Evolutionary conservation across 30 jellyfish, hydroid and myxozoan genomes (phyloP).

Genomic region (Phacellophora camtschatica): DNA sequence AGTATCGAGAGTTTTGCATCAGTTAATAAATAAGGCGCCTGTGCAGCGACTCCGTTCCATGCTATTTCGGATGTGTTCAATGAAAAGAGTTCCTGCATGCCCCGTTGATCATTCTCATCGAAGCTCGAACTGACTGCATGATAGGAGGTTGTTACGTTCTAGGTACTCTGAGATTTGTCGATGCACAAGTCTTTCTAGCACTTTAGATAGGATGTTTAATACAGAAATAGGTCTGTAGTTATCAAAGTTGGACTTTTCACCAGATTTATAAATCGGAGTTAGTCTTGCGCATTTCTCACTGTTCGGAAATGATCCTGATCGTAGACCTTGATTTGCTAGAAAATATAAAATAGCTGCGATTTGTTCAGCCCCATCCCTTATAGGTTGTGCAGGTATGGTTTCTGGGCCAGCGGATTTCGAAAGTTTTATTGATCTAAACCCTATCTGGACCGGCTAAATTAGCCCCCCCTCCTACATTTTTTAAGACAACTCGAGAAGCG

Average conservation of each 20-base stretch:
- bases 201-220: constrained; percentile 33
- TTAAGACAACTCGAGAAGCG: too few relatives aligned
- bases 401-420: constrained; percentile 54
- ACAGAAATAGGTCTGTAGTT: too few relatives aligned
- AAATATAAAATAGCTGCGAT: constrained; percentile 17
- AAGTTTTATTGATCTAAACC: constrained; percentile 27
- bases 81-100: constrained; percentile 26
- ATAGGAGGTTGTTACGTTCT: constrained; percentile 7
- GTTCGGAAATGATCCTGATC: constrained; percentile 53
- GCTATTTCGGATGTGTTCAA: constrained; percentile 8
- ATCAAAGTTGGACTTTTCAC: too few relatives aligned
- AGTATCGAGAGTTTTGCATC: constrained; percentile 9
- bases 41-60: too few relatives aligned
- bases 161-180: constrained; percentile 34
- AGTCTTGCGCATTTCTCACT: constrained; percentile 48
- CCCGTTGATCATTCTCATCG: constrained; percentile 33
- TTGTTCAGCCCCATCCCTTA: constrained; percentile 25
- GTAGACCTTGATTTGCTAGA: constrained; percentile 52
- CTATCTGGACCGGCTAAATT: too few relatives aligned
- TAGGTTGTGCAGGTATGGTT: constrained; percentile 11
- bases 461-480: too few relatives aligned
- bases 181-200: constrained; percentile 4
- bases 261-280: constrained; percentile 19
- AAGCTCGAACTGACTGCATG: constrained; percentile 22
- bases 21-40: constrained; percentile 41